Conservation (phyloP, 1,140 invertebrate genomes). For the Chrysopa pallens region DNA sequence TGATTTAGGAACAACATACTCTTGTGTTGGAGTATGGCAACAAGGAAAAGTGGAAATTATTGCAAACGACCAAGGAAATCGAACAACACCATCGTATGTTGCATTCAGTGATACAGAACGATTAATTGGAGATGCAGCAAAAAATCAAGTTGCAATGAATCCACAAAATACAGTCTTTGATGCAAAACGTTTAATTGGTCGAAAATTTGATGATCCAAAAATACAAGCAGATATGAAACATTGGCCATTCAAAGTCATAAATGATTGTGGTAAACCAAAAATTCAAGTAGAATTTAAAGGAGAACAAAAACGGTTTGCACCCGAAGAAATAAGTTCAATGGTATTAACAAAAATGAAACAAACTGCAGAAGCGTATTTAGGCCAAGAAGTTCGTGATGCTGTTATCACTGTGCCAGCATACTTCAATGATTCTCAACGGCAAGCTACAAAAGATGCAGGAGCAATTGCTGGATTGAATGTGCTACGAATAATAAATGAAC, state of each 20-base stretch:
- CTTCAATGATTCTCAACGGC: slow-evolving; percentile 50
- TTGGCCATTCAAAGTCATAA: slow-evolving; percentile 48
- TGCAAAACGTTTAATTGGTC: slow-evolving; percentile 41
- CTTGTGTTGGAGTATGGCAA: slow-evolving; percentile 65
- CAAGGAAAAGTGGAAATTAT: slow-evolving; percentile 85
- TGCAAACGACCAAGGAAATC: slow-evolving; percentile 63
- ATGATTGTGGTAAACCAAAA: slow-evolving; percentile 36
- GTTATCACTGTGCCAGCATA: slow-evolving; percentile 40
- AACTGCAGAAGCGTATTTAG: slow-evolving; percentile 33
- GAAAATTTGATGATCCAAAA: slow-evolving; percentile 46
- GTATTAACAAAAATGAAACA: slow-evolving; percentile 41
- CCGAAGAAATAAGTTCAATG: slow-evolving; percentile 59
- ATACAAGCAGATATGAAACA: slow-evolving; percentile 47
- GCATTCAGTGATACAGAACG: slow-evolving; percentile 69
- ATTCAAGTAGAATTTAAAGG: slow-evolving; percentile 53
- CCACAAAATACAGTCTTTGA: slow-evolving; percentile 55
- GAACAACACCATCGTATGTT: slow-evolving; percentile 82
- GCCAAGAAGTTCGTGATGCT: slow-evolving; percentile 23
- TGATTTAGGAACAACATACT: slow-evolving; percentile 63
- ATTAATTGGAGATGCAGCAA: slow-evolving; percentile 41
- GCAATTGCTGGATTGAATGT: slow-evolving; percentile 47
- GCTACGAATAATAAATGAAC: slow-evolving; percentile 60
- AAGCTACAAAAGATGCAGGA: slow-evolving; percentile 50
- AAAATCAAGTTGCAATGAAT: slow-evolving; percentile 44
- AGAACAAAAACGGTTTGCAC: slow-evolving; percentile 50